Conservation (phyloP, 1,140 invertebrate species). For the Drosophila nebulosa region DNA sequence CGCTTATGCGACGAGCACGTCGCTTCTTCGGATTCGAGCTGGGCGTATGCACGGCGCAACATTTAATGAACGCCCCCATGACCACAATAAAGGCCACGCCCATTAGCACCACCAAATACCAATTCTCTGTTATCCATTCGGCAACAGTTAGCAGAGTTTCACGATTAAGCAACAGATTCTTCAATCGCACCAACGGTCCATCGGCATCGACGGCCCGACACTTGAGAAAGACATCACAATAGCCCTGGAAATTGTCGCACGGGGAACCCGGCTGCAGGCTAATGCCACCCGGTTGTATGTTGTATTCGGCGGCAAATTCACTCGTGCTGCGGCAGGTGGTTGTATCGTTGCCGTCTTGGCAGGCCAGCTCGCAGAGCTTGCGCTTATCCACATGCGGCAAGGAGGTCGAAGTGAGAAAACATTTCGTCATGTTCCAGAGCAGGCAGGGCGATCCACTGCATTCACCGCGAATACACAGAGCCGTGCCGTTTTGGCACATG, state of each 20-base stretch:
- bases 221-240: slow-evolving; percentile 99
- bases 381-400: slow-evolving; percentile 90
- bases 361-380: slow-evolving; percentile 97
- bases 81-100: slow-evolving; percentile 94
- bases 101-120: slow-evolving; percentile 98
- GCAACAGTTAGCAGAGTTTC: slow-evolving; percentile 93
- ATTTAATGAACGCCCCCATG: slow-evolving; percentile 99
- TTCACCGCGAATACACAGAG: slow-evolving; percentile 96
- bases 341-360: slow-evolving; percentile 90
- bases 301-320: slow-evolving; percentile 88
- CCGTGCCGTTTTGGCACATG: slow-evolving; percentile 90
- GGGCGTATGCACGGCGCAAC: slow-evolving; percentile 99
- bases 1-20: slow-evolving; percentile 91
- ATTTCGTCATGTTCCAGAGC: slow-evolving; percentile 96
- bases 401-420: slow-evolving; percentile 94
- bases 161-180: slow-evolving; percentile 97
- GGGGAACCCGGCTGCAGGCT: slow-evolving; percentile 96
- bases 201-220: slow-evolving; percentile 99
- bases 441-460: slow-evolving; percentile 98
- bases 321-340: slow-evolving; percentile 92
- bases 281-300: slow-evolving; percentile 91
- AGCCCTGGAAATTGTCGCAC: slow-evolving; percentile 98
- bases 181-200: slow-evolving; percentile 96
- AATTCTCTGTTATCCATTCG: slow-evolving; percentile 95
- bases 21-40: slow-evolving; percentile 97